Evolutionary conservation across 2,797 vertebrate genomes (phyloP).

Genomic region (Coendou prehensilis): DNA sequence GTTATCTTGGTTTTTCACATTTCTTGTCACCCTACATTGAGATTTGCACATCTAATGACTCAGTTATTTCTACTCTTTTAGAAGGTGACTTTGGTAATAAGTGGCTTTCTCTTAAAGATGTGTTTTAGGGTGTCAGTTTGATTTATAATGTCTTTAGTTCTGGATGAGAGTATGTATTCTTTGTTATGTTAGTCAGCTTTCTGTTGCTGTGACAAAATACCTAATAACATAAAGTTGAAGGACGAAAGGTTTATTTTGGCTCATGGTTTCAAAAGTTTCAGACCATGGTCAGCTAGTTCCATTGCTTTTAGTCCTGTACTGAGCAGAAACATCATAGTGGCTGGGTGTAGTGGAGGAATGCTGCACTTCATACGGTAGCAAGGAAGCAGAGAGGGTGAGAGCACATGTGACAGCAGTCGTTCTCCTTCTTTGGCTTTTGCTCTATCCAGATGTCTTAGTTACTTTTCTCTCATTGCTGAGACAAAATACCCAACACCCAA

Average conservation of each 20-base stretch:
- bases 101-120: not conserved
- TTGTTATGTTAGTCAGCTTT: not conserved
- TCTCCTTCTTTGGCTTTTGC: not conserved
- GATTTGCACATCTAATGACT: not conserved
- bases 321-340: too few relatives aligned
- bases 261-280: not conserved
- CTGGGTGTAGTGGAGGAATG: not conserved
- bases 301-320: not conserved
- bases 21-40: not conserved
- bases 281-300: not conserved
- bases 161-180: not conserved
- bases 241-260: not conserved
- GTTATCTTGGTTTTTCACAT: not conserved
- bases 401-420: not conserved
- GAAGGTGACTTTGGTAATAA: not conserved
- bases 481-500: too few relatives aligned
- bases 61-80: not conserved
- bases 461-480: too few relatives aligned
- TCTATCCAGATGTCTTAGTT: not conserved
- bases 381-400: not conserved
- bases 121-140: not conserved
- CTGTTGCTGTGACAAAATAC: not conserved
- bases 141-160: not conserved
- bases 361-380: not conserved
- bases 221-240: not conserved